phyloP scores from a whole-genome alignment of 1,140 invertebrate genomes.

The Drosophila pectinifera region DNA sequence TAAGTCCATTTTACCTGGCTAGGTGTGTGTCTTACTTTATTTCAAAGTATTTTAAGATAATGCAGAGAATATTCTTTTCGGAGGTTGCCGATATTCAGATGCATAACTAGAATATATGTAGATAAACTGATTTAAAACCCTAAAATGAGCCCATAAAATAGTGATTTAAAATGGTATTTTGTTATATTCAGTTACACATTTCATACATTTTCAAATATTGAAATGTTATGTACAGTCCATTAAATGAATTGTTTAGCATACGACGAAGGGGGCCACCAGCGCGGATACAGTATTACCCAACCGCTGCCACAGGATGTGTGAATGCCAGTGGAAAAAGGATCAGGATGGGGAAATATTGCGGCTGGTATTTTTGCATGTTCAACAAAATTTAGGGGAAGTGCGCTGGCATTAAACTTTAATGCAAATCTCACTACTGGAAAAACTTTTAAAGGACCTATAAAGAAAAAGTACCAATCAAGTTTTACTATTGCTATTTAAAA shows the following conservation, averaged over 20 bases:
- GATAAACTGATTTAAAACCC: no score
- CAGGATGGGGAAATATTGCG: not conserved
- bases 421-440: not conserved
- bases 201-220: not conserved
- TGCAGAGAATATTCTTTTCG: not conserved
- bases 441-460: not conserved
- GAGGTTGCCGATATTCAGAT: not conserved
- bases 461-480: not conserved
- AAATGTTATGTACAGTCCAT: not conserved
- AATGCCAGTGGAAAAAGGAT: not conserved
- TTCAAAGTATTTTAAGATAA: not conserved
- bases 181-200: not conserved
- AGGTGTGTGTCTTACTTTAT: not conserved
- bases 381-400: not conserved
- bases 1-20: not conserved
- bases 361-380: slow-evolving; percentile 4
- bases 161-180: not conserved
- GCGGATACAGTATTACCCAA: not conserved
- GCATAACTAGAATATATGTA: no score
- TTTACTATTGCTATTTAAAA: no score
- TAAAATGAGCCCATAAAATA: no score
- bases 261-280: not conserved
- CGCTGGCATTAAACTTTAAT: not conserved
- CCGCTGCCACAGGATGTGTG: slow-evolving; percentile 1
- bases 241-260: not conserved